Evolutionary conservation across 2,113 vertebrate genomes (phyloP).

Genomic region (Eira barbara): DNA sequence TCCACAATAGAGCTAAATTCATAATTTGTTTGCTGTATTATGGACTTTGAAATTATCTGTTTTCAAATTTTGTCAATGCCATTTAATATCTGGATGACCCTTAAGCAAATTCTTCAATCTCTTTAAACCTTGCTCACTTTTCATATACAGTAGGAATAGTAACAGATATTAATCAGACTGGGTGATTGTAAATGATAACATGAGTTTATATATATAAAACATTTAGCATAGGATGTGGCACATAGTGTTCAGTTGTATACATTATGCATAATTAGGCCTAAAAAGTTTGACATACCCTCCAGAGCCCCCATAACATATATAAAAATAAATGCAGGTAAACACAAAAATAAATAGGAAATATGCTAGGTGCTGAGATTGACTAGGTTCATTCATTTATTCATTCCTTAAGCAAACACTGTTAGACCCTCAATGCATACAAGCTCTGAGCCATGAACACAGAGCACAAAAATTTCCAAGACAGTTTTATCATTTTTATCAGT

Average conservation of each 20-base stretch:
- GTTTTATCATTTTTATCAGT: neutral
- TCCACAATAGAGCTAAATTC: neutral
- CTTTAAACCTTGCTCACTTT: neutral
- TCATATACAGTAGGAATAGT: neutral
- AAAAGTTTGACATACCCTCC: neutral
- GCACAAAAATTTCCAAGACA: neutral
- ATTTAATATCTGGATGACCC: neutral
- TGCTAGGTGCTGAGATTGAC: neutral
- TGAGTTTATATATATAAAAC: neutral
- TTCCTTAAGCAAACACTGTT: slow-evolving; percentile 20
- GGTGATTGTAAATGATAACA: neutral
- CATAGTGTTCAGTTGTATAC: neutral
- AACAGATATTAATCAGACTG: neutral
- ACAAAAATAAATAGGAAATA: neutral
- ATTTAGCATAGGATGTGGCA: neutral
- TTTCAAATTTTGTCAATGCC: neutral
- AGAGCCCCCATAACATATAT: neutral
- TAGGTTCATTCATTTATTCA: neutral
- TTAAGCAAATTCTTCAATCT: neutral
- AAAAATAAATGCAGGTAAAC: neutral
- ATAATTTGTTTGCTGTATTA: neutral
- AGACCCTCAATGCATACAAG: neutral
- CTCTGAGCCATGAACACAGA: neutral
- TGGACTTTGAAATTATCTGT: neutral
- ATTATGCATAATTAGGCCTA: neutral